Evolutionary conservation across 2,888 invertebrate genomes (phyloP).

Genomic region (Amphipoea oculea): DNA sequence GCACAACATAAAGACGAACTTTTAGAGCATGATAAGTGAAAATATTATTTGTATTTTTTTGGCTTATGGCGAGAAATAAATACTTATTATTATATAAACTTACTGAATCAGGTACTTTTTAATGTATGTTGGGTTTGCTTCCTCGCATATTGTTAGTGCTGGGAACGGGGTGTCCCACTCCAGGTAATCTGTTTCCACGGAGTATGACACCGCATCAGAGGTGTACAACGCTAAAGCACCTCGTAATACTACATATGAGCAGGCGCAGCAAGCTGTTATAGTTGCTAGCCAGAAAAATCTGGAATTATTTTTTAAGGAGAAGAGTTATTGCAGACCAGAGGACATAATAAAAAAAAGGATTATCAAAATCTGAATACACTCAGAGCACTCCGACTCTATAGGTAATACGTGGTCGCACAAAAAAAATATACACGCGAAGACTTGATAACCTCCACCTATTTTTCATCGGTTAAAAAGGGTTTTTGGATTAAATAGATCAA

Average conservation of each 20-base stretch:
- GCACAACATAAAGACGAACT: too few relatives aligned
- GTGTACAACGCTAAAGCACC: slow-evolving; percentile 84
- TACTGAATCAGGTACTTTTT: slow-evolving; percentile 77
- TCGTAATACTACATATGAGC: slow-evolving; percentile 79
- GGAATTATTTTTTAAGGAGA: not conserved
- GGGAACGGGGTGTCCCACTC: slow-evolving; percentile 92
- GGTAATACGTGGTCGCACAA: too few relatives aligned
- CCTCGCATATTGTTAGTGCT: slow-evolving; percentile 91
- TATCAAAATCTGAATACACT: too few relatives aligned
- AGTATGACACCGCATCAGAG: slow-evolving; percentile 87
- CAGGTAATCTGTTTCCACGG: slow-evolving; percentile 91
- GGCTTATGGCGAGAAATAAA: too few relatives aligned
- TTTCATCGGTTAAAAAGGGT: too few relatives aligned
- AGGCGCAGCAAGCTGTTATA: slow-evolving; percentile 77
- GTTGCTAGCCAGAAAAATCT: slow-evolving; percentile 90
- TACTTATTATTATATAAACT: slow-evolving; percentile 40
- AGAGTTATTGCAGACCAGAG: not conserved
- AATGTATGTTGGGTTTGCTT: slow-evolving; percentile 76
- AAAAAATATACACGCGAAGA: too few relatives aligned
- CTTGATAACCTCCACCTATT: too few relatives aligned
- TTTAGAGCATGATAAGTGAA: too few relatives aligned
- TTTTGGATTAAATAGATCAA: not conserved
- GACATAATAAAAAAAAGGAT: too few relatives aligned
- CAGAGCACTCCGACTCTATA: too few relatives aligned
- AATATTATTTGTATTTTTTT: too few relatives aligned